phyloP scores from a whole-genome alignment of 2,113 vertebrate genomes.

The Litocranius walleri region DNA sequence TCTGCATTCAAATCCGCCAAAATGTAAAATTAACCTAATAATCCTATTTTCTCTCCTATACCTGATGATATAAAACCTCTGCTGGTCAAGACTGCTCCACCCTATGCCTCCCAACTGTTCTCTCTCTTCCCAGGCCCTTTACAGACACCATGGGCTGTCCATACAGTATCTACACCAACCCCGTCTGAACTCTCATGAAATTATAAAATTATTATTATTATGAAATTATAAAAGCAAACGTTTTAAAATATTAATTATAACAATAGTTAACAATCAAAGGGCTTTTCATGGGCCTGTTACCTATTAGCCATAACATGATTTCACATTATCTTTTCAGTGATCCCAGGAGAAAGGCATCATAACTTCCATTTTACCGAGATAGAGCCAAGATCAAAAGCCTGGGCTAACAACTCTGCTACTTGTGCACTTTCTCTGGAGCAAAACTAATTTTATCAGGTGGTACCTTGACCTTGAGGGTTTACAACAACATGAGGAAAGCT shows the following conservation, averaged over 20 bases:
- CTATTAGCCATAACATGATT: background rate
- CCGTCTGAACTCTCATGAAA: background rate
- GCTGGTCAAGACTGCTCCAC: background rate
- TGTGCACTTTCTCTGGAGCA: background rate
- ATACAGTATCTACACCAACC: background rate
- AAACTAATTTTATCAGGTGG: constrained; percentile 9
- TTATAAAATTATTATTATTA: no score
- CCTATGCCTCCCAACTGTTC: background rate
- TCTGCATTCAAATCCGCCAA: background rate
- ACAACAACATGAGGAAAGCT: background rate
- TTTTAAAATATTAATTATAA: background rate
- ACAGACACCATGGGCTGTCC: background rate
- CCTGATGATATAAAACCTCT: background rate
- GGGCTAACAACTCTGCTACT: background rate
- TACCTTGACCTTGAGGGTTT: background rate
- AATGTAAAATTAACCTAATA: background rate
- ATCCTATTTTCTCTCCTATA: background rate
- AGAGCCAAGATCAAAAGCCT: background rate
- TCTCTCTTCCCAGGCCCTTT: background rate
- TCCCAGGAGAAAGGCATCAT: background rate
- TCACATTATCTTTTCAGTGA: background rate
- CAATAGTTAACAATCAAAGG: background rate
- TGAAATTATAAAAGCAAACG: background rate
- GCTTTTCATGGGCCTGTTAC: background rate
- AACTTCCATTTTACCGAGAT: background rate